Conservation (phyloP, 2,113 vertebrate species). For the Bucco capensis region DNA sequence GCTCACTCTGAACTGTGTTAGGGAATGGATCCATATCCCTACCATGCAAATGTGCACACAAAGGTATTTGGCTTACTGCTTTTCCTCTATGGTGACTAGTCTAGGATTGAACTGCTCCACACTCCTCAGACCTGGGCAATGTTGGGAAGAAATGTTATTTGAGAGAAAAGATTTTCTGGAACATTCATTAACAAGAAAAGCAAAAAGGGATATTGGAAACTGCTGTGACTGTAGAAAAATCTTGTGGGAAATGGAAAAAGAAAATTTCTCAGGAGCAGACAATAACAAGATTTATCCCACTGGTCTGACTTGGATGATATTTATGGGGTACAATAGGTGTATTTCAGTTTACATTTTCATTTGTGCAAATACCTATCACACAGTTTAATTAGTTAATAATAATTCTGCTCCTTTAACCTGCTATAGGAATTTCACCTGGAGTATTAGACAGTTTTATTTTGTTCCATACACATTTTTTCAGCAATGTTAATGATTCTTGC, state of each 20-base stretch:
- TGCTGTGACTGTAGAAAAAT: neutral
- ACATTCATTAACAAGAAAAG: neutral
- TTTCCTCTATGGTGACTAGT: neutral
- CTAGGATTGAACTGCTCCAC: neutral
- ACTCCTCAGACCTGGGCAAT: neutral
- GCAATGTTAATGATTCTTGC: neutral
- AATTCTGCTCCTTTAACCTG: neutral
- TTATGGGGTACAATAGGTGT: neutral
- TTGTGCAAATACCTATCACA: neutral
- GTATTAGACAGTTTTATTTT: neutral
- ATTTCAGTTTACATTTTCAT: neutral
- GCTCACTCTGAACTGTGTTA: neutral
- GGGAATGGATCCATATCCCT: neutral
- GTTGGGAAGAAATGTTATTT: neutral
- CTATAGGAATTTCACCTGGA: neutral
- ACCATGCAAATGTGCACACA: fast-evolving
- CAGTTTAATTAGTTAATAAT: neutral
- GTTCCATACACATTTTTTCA: neutral
- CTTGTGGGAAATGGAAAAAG: neutral
- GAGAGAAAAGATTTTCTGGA: neutral
- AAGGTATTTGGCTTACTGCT: neutral
- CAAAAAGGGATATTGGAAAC: neutral
- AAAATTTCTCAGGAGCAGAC: neutral
- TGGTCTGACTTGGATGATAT: neutral
- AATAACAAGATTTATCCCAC: neutral